Evolutionary conservation across 2,888 invertebrate genomes (phyloP).

Genomic region (Nemotelus pantherinus): DNA sequence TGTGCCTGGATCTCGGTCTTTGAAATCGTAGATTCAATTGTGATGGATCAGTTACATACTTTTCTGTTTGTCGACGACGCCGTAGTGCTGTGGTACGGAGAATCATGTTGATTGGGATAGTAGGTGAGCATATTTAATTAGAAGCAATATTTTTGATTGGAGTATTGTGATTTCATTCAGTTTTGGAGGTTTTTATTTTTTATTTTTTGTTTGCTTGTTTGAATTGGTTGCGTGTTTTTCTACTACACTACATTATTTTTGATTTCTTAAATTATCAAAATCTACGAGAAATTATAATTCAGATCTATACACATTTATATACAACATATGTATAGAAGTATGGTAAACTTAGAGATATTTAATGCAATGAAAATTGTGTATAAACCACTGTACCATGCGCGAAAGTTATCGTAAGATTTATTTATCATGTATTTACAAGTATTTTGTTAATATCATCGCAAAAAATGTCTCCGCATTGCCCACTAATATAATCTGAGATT

Average conservation of each 20-base stretch:
- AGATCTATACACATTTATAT: slow-evolving; percentile 4
- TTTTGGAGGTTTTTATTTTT: slow-evolving; percentile 35
- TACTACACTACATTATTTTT: slow-evolving; percentile 32
- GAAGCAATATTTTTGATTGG: slow-evolving; percentile 12
- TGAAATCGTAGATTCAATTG: slow-evolving; percentile 84
- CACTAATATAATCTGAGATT: slow-evolving; percentile 47
- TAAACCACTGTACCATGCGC: no score
- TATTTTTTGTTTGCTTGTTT: slow-evolving; percentile 7
- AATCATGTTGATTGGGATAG: slow-evolving; percentile 32
- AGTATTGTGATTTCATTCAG: not conserved
- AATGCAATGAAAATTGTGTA: no score
- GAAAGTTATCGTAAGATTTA: no score
- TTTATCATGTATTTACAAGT: no score
- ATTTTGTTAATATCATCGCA: no score
- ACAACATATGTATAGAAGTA: not conserved
- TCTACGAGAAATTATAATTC: slow-evolving; percentile 38
- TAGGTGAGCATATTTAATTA: slow-evolving; percentile 28
- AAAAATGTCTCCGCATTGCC: not conserved
- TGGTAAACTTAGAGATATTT: slow-evolving; percentile 3
- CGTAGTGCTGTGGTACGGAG: slow-evolving; percentile 70
- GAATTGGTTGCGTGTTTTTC: slow-evolving; percentile 1
- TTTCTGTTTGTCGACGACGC: slow-evolving; percentile 79
- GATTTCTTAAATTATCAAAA: slow-evolving; percentile 39
- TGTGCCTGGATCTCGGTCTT: slow-evolving; percentile 69
- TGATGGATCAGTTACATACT: slow-evolving; percentile 86